Evolutionary conservation across 2,888 invertebrate species (phyloP).

Genomic region (Automeris io): DNA sequence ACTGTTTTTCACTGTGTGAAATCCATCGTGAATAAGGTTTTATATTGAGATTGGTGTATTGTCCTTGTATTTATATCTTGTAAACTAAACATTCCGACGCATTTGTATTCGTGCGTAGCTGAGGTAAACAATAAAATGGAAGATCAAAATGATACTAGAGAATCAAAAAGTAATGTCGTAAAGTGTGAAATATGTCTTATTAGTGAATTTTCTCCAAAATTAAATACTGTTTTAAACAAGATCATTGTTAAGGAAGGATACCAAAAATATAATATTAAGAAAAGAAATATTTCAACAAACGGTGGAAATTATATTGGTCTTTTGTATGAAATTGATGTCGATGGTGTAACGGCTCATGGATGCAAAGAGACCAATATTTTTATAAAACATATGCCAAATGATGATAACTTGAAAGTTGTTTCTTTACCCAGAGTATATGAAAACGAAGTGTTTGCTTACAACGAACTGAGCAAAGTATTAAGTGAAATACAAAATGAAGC

Average conservation of each 20-base stretch:
- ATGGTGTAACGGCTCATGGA: slow-evolving; percentile 31
- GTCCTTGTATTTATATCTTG: too few relatives aligned
- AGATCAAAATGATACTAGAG: slow-evolving; percentile 1
- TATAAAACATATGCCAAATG: slow-evolving; percentile 28
- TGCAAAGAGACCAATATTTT: slow-evolving; percentile 39
- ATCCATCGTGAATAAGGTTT: too few relatives aligned
- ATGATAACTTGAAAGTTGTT: slow-evolving; percentile 17
- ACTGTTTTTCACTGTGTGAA: too few relatives aligned
- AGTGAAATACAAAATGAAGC: slow-evolving; percentile 34
- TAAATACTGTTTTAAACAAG: slow-evolving; percentile 18
- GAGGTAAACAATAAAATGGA: too few relatives aligned
- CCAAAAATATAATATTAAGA: slow-evolving; percentile 21
- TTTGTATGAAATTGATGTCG: slow-evolving; percentile 34
- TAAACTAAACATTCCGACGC: too few relatives aligned
- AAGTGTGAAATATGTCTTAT: not conserved
- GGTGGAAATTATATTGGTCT: slow-evolving; percentile 41
- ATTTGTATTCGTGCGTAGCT: too few relatives aligned
- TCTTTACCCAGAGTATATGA: slow-evolving; percentile 24
- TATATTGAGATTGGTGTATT: too few relatives aligned
- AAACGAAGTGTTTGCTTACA: slow-evolving; percentile 36
- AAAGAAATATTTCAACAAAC: slow-evolving; percentile 23
- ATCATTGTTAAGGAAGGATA: slow-evolving; percentile 24
- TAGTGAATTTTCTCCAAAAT: slow-evolving; percentile 8
- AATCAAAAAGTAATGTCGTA: not conserved
- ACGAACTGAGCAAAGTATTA: slow-evolving; percentile 32